These are phyloP conservation scores for Pachliopta kotzebuea DNA, from an alignment of 2,888 invertebrate species.

Conservation along the genomic window DNA sequence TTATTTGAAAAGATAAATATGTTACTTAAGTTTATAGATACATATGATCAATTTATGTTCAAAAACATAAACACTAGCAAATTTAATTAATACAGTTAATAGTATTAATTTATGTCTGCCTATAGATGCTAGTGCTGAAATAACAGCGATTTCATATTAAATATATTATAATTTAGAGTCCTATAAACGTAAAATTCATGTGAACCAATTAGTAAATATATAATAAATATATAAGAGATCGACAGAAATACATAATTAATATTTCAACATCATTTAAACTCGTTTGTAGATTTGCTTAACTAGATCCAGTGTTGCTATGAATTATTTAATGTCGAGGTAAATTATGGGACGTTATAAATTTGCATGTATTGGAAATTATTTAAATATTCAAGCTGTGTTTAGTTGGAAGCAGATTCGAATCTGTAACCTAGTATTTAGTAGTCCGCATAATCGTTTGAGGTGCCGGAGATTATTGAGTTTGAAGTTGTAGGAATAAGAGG, in stretches of 20 bases:
- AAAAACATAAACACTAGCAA: not conserved
- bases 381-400: too few relatives aligned
- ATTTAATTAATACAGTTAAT: not conserved
- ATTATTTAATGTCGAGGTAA: not conserved
- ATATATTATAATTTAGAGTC: not conserved
- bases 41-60: not conserved
- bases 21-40: not conserved
- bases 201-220: conserved; percentile 22
- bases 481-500: conserved; percentile 2
- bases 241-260: conserved; percentile 14
- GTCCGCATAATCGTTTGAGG: not conserved
- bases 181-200: not conserved
- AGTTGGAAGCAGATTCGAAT: not conserved
- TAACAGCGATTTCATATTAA: not conserved
- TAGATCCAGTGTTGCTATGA: conserved; percentile 1
- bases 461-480: not conserved
- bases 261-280: conserved; percentile 24
- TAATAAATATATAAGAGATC: conserved; percentile 16
- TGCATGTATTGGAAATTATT: too few relatives aligned
- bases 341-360: not conserved
- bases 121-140: too few relatives aligned
- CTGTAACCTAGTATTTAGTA: not conserved
- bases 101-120: not conserved
- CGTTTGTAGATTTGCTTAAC: conserved; percentile 19
- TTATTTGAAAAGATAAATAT: not conserved